Evolutionary conservation across 2,113 vertebrate species (phyloP).

Genomic region (Labeo rohita): DNA sequence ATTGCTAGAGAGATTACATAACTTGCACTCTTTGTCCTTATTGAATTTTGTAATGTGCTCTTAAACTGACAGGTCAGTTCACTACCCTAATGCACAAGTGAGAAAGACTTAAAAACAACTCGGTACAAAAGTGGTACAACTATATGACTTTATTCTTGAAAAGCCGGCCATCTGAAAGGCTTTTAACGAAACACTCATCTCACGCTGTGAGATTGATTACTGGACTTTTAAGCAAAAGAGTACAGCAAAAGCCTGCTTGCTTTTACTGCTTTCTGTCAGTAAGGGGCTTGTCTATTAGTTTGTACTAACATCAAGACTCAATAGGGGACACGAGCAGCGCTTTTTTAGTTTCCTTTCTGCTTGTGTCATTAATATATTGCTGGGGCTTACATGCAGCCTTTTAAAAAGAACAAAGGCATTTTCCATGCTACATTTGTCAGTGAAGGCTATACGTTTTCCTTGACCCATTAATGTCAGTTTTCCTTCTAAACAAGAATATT

Average conservation of each 20-base stretch:
- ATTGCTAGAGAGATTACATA: background rate
- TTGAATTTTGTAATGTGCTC: background rate
- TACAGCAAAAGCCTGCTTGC: background rate
- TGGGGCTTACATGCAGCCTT: constrained; percentile 16
- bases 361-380: background rate
- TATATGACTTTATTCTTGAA: background rate
- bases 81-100: background rate
- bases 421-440: background rate
- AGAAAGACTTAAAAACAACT: constrained; percentile 12
- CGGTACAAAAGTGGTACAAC: background rate
- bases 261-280: constrained; percentile 3
- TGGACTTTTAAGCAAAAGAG: constrained; percentile 15
- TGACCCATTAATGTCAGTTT: constrained; percentile 34
- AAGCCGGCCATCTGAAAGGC: background rate
- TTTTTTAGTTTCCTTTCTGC: constrained; percentile 12
- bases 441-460: background rate
- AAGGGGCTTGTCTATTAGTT: constrained; percentile 40
- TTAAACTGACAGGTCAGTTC: background rate
- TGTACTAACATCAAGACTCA: constrained; percentile 39
- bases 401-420: constrained; percentile 6
- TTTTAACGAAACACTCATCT: background rate
- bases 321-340: background rate
- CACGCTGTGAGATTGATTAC: constrained; percentile 36
- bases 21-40: background rate
- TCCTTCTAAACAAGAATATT: background rate